phyloP scores from a whole-genome alignment of 2,797 vertebrate genomes.

The Chelon auratus region DNA sequence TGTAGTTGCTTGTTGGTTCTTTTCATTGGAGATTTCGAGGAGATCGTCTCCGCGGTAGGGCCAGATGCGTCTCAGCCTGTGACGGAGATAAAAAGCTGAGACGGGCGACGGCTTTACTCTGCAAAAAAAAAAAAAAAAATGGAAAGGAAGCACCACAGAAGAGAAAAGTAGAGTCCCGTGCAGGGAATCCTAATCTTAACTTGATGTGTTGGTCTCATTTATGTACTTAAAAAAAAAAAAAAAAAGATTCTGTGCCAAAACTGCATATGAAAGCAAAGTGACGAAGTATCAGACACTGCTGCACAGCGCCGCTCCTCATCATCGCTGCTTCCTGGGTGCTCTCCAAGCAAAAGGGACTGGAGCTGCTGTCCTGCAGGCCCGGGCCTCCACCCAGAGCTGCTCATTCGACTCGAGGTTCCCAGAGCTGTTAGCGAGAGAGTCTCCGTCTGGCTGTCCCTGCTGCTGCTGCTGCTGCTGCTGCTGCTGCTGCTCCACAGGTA shows the following conservation, averaged over 20 bases:
- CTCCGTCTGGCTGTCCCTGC: slow-evolving; percentile 9
- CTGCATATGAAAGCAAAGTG: slow-evolving; percentile 50
- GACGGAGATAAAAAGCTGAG: slow-evolving; percentile 42
- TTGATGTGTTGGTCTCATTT: slow-evolving; percentile 50
- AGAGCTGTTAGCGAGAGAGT: slow-evolving; percentile 1
- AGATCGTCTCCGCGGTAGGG: slow-evolving; percentile 61
- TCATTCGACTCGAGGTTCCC: slow-evolving; percentile 4
- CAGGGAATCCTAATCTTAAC: slow-evolving; percentile 47
- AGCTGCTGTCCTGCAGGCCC: slow-evolving; percentile 10
- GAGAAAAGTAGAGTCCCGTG: slow-evolving; percentile 42
- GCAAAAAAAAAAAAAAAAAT: slow-evolving; percentile 78
- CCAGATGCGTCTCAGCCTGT: slow-evolving; percentile 40
- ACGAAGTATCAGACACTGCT: slow-evolving; percentile 46
- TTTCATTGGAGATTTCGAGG: slow-evolving; percentile 62
- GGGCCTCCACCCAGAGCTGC: not conserved
- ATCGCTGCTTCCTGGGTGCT: slow-evolving; percentile 17
- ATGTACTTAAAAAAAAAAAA: slow-evolving; percentile 30
- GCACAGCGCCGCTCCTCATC: slow-evolving; percentile 17
- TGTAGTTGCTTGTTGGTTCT: slow-evolving; percentile 55
- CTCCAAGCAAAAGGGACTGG: slow-evolving; percentile 18
- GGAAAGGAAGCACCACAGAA: slow-evolving; percentile 76
- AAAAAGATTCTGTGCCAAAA: slow-evolving; percentile 37
- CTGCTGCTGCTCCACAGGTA: slow-evolving; percentile 53
- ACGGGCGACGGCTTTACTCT: slow-evolving; percentile 32
- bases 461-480: slow-evolving; percentile 6